Evolutionary conservation across 2,888 invertebrate genomes (phyloP), one percentile per base, ranked within the genome.

Genomic region (Drosophila macrothrix): DNA sequence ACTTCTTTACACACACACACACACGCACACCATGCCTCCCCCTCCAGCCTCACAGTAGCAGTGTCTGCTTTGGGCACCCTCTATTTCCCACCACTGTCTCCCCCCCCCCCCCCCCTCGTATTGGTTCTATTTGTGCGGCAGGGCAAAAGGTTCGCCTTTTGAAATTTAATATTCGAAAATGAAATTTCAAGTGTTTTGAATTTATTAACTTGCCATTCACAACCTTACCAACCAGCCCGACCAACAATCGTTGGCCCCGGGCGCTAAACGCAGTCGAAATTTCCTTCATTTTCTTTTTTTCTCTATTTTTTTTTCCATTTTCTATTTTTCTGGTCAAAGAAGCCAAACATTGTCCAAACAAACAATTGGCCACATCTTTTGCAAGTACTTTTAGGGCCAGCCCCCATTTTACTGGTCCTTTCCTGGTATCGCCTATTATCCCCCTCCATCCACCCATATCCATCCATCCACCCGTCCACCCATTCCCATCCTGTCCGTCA

Each of bases 121-220:
- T 66, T 64, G 70, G 53, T 43, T 64, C 39, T 63, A 58, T 50
- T 41, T 41, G 41, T 41, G 31, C 31, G 25, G 3, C 19, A 35
- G 25, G 52, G 54, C 62, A 66, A 53, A 54, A 52, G 64, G 52
- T 53, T 63, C 60, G 52, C 67, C 69, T 67, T 80, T 71, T 61
- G 71, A 80, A 81, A 81, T 78, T 81, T 79, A 83, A 83, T 87
- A 84, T 78, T 65, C 72, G 66, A 77, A 84, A 82, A 85, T 83
- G 73, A 75, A 81, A 82, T 82, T 78, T 73, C 75, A 83, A 86
- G 84, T 84, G 85, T 75, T 84, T 86, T 88, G 84, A 84, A 86
- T 86, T 86, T 84, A 86, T 86, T 78, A 81, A 76, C 77, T 76
- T 63, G 67, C 59, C 70, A 65, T 76, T 67, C 64, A 60, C 54